Conservation (phyloP, 2,113 vertebrate genomes). For the Coracopsis vasa region DNA sequence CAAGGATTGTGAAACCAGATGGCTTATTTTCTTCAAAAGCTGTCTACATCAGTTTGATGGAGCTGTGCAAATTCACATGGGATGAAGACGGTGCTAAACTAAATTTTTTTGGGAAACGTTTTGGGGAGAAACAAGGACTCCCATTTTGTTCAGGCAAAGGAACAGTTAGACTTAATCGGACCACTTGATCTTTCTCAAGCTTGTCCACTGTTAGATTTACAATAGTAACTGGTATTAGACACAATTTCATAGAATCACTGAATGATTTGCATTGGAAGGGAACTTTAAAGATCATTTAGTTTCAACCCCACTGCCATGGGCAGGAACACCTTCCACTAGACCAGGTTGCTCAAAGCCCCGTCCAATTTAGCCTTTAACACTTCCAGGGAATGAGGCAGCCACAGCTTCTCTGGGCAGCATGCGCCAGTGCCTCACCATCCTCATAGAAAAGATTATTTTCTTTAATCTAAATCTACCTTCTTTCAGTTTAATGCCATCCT, state of each 20-base stretch:
- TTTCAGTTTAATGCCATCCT: neutral
- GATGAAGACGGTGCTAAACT: neutral
- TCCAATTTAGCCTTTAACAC: neutral
- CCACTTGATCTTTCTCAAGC: neutral
- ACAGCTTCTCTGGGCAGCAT: neutral
- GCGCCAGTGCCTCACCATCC: neutral
- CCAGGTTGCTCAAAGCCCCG: neutral
- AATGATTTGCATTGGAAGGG: neutral
- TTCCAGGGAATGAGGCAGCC: neutral
- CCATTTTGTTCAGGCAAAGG: neutral
- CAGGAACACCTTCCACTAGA: neutral
- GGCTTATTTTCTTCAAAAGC: neutral
- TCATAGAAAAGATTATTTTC: neutral
- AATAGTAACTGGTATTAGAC: neutral
- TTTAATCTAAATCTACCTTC: neutral
- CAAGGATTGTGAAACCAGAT: neutral
- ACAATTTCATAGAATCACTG: neutral
- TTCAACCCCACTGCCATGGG: neutral
- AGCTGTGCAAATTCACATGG: neutral
- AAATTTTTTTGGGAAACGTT: fast-evolving
- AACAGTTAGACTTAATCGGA: neutral
- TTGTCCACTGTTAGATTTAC: neutral
- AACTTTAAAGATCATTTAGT: neutral
- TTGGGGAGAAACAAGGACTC: neutral
- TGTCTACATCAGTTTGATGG: neutral